Conservation (phyloP, 2,888 invertebrate species). For the Eueremaeus valkanovi region DNA sequence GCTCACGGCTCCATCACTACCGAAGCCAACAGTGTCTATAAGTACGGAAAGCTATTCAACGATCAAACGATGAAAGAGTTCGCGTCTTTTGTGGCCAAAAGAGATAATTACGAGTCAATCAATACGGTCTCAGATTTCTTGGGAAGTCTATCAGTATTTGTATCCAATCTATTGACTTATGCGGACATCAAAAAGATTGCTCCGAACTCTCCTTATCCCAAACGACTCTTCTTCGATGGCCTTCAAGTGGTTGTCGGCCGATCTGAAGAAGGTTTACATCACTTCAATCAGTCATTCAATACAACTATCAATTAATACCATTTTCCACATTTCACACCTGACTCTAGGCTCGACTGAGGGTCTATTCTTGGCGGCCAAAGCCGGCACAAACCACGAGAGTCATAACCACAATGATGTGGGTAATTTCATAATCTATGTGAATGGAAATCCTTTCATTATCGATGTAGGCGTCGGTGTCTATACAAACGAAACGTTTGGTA, state of each 20-base stretch:
- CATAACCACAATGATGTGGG: conserved; percentile 39
- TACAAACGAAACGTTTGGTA: conserved; percentile 17
- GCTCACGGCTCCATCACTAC: not conserved
- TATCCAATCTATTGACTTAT: conserved; percentile 19
- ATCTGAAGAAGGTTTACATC: not conserved
- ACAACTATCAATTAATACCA: not conserved
- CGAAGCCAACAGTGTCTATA: conserved; percentile 5
- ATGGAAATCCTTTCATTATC: conserved; percentile 16
- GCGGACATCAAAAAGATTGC: not conserved
- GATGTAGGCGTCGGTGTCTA: conserved; percentile 27
- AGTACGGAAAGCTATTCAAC: conserved; percentile 26
- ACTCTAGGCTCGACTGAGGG: not conserved
- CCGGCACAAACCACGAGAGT: conserved; percentile 29
- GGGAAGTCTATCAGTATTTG: conserved; percentile 15
- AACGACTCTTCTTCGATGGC: not conserved
- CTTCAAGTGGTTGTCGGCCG: conserved; percentile 11
- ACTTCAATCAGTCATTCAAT: no score
- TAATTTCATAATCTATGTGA: conserved; percentile 29
- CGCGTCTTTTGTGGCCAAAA: conserved; percentile 16
- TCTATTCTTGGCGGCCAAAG: conserved; percentile 33
- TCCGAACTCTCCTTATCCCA: conserved; percentile 1
- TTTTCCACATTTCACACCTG: not conserved
- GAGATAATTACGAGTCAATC: not conserved
- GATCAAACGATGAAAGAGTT: conserved; percentile 30
- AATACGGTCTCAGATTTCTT: conserved; percentile 4